phyloP scores from a whole-genome alignment of 1,140 invertebrate species.

The Caerostris darwini region DNA sequence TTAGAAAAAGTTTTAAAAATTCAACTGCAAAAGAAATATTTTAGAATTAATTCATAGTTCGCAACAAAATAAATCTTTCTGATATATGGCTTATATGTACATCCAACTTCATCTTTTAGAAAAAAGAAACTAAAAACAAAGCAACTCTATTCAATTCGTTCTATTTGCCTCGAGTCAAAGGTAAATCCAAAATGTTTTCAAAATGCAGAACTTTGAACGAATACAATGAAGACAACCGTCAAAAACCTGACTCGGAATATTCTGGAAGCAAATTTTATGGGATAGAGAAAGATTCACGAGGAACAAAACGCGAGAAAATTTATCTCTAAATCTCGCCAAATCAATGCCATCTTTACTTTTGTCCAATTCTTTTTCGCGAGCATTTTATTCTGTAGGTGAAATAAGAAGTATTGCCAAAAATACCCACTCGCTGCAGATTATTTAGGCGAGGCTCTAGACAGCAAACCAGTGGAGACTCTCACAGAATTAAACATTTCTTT shows the following conservation, averaged over 20 bases:
- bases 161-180: background rate
- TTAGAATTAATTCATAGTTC: too few species aligned
- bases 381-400: background rate
- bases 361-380: background rate
- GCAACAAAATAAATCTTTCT: too few species aligned
- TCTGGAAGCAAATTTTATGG: background rate
- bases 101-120: too few species aligned
- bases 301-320: background rate
- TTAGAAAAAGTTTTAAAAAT: too few species aligned
- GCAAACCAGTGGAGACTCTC: background rate
- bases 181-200: background rate
- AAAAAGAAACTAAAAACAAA: too few species aligned
- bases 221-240: background rate
- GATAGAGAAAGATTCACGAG: background rate
- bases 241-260: background rate
- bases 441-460: background rate
- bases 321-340: background rate
- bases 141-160: too few species aligned
- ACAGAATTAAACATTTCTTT: background rate
- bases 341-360: background rate
- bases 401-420: background rate
- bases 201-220: background rate
- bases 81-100: too few species aligned
- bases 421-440: background rate
- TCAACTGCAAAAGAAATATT: too few species aligned